Conservation (phyloP, 53 echinoderm and acorn worm genomes). For the Pentamera pediparva region DNA sequence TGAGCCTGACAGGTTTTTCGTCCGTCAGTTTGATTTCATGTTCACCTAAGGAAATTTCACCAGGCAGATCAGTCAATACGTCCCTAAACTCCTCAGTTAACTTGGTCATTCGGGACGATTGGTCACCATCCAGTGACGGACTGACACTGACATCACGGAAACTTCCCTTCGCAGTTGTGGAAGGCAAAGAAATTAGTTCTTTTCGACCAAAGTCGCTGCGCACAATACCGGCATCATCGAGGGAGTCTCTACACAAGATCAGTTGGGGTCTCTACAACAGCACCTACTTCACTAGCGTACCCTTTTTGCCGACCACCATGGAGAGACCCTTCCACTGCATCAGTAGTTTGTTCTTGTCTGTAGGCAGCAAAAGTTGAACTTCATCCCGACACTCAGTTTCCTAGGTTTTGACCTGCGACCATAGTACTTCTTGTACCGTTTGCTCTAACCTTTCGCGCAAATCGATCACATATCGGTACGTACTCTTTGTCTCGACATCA, state of each 20-base stretch:
- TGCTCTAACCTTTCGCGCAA: too few species aligned
- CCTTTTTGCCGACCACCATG: background rate
- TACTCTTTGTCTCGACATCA: too few species aligned
- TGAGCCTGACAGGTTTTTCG: slow-evolving; percentile 25
- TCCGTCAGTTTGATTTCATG: slow-evolving; percentile 34
- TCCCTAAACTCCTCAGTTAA: background rate
- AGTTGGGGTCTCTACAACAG: slow-evolving; percentile 26
- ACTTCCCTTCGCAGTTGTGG: background rate
- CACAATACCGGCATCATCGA: background rate
- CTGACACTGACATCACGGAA: background rate
- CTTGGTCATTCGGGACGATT: background rate
- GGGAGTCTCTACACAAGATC: too few species aligned
- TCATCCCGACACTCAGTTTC: slow-evolving; percentile 9
- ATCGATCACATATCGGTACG: too few species aligned
- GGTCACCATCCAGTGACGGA: background rate
- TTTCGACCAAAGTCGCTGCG: background rate
- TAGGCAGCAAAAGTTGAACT: slow-evolving; percentile 22
- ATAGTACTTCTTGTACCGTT: slow-evolving; percentile 23
- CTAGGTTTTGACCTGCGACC: slow-evolving; percentile 1
- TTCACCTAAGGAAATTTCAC: slow-evolving; percentile 26
- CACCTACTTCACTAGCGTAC: background rate
- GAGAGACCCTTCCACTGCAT: slow-evolving; percentile 38
- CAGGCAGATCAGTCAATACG: slow-evolving; percentile 15
- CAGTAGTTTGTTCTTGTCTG: slow-evolving; percentile 25
- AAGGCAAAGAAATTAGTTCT: background rate